Base-by-base conservation (phyloP, 2,888 invertebrate genomes). In the Capitulum mitella region DNA sequence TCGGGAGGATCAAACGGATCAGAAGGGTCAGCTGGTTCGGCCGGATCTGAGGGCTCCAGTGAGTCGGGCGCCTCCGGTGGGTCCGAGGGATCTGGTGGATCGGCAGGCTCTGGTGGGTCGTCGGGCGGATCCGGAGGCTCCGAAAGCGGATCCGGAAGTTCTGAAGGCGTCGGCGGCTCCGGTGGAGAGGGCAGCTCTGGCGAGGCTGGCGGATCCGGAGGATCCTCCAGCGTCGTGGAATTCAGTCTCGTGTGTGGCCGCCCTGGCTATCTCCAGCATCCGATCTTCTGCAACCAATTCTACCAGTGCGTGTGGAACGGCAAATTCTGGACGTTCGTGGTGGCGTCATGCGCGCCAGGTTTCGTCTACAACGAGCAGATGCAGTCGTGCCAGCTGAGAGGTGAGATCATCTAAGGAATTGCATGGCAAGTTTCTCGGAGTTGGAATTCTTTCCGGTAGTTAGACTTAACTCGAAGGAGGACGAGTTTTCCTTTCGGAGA, bases 211-310 rank as follows among this genome's bases (percentile, higher is more conserved):
- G 75, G 75, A 29, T 22, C 43, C 32, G 75, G 75, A 75, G 75
- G 75, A 75, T 51, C 61, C 22, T 61, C 61, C 61, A 58, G 77
- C 37, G n/a, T n/a, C n/a, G n/a, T n/a, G n/a, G 64, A 64, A 32
- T 79, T 77, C 54, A 32, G 58, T 46, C 70, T 80, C 37, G 46
- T 48, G 22, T 82, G 82, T n/a, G 78, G 77, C 54, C 77, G 80
- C 6, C 78, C 79, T 19, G 79, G 77, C 43, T 80, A 81, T 75
- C 78, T 78, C 0, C 80, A 80, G 3, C 82, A 82, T 43, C 82
- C 82, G 1, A 58, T 80, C 6, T 81, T 79, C 79, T 81, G 82
- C 58, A 82, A 81, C 81, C 80, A 82, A 32, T 82, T 77, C 54
- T 81, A 82, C 74, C 78, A 80, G 70, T 80, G 81, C 29, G 77